Evolutionary conservation across 2,888 invertebrate species (phyloP), one percentile per base, ranked within the genome.

Genomic region (Salticus scenicus): DNA sequence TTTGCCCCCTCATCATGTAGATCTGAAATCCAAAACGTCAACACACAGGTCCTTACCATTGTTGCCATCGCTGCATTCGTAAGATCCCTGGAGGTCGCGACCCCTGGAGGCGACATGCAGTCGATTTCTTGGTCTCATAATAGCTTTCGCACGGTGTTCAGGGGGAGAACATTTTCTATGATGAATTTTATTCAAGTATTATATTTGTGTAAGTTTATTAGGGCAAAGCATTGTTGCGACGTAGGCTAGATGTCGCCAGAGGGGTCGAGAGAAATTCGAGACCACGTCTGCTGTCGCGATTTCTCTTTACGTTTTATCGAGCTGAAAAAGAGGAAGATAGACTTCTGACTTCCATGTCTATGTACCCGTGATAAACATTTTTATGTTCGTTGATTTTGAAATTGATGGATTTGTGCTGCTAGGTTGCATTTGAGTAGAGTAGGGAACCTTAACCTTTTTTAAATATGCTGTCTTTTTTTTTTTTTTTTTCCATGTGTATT

Each of bases 231-330:
- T 70, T 77, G 77, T 77, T 7, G 7, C 12, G 14, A 5, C 27
- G 33, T 24, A 42, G 77, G 69, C 77, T 27, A 30, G 37, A 77
- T 37, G 77, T 77, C 77, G 77, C 70, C 77, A 37, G 69, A 37
- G 63, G 63, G 33, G 57, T n/a, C 5, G 57, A 24, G 57, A 37
- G 57, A 24, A 20, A 57, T 57, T 57, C 57, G 57, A 57, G 17
- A 24, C 57, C 24, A 8, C 57, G 24, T n/a, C n/a, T n/a, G n/a
- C n/a, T n/a, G n/a, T n/a, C n/a, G n/a, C n/a, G n/a, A n/a, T n/a
- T n/a, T n/a, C n/a, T n/a, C n/a, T n/a, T n/a, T n/a, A n/a, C n/a
- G n/a, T n/a, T n/a, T n/a, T n/a, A n/a, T n/a, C n/a, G n/a, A n/a
- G n/a, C n/a, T n/a, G 20, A 57, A 24, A 24, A 57, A 57, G 12